Evolutionary conservation across 2,888 invertebrate species (phyloP), one percentile per base, ranked within the genome.

Genomic region (Parascotia fuliginaria): DNA sequence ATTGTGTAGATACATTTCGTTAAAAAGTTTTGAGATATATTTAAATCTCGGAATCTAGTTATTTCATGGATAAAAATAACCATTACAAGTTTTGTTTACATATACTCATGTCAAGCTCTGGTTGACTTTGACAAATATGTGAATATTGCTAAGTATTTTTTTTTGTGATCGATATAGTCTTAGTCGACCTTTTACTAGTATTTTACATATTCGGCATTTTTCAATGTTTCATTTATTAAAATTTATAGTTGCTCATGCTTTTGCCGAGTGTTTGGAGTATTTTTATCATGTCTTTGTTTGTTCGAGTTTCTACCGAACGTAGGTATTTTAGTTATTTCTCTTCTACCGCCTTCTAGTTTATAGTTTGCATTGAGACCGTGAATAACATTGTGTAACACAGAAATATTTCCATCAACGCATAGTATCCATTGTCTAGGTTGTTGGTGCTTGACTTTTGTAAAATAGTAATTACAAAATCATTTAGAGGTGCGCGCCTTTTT

Each of bases 401-500:
- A 61, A 59, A 44, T 42, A 55, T 75, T 55, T 53, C 42, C 45
- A 56, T 65, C 60, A 59, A 68, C 58, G 56, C 40, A 38, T 13
- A 42, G 41, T 41, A 60, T 39, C 42, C 36, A 60, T 64, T 65
- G 60, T 52, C 19, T 46, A 60, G 64, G 38, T 42, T 62, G 44
- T 51, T 44, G 52, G 22, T 16, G 43, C 39, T 50, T 49, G 55
- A 55, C 22, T 41, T 60, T 40, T 41, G 28, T 32, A 9, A 12
- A 36, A 55, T 51, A 39, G 56, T 51, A 38, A 52, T 48, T 60
- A 47, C 68, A 75, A 77, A 69, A 63, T 74, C 40, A 34, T 65
- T 64, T 67, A 45, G 49, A 67, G 70, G 70, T 75, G 80, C 91
- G 89, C 91, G 89, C 89, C 85, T 85, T 88, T 87, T 89, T 87